Conservation (phyloP, 1,140 invertebrate species). For the Drosophila oshimai region DNA sequence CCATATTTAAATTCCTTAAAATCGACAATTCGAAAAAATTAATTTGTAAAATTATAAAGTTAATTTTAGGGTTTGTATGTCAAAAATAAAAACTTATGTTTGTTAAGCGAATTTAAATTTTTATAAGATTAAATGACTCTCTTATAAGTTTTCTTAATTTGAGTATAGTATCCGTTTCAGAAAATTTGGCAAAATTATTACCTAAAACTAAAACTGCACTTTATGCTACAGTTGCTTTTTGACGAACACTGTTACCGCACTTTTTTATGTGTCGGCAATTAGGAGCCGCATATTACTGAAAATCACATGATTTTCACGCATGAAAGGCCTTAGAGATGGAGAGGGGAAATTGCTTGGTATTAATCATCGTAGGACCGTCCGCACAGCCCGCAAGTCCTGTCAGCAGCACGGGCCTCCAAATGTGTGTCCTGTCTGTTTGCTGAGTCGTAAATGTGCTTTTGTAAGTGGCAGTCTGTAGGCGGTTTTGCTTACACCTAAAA, state of each 20-base stretch:
- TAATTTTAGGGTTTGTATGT: no score
- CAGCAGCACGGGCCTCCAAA: conserved; percentile 38
- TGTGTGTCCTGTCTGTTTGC: conserved; percentile 52
- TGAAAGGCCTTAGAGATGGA: neutral
- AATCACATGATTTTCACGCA: conserved; percentile 62
- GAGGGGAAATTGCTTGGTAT: conserved; percentile 57
- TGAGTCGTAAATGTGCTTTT: conserved; percentile 7
- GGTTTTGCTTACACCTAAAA: neutral
- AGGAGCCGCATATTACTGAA: conserved; percentile 4
- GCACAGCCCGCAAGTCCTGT: conserved; percentile 58
- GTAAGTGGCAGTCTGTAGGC: neutral
- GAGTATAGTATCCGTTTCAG: no score
- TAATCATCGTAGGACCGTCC: conserved; percentile 58
- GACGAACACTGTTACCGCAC: neutral
- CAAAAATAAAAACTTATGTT: no score
- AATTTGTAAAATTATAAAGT: no score
- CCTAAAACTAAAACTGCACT: no score
- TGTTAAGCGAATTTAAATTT: no score
- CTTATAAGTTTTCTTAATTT: no score
- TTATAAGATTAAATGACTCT: no score
- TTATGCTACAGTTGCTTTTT: no score
- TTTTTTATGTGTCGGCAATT: conserved; percentile 37
- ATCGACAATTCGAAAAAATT: no score
- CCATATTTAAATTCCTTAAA: no score
- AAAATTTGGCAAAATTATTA: no score